Conservation (phyloP, 1,140 invertebrate species). For the Diorhabda carinulata region DNA sequence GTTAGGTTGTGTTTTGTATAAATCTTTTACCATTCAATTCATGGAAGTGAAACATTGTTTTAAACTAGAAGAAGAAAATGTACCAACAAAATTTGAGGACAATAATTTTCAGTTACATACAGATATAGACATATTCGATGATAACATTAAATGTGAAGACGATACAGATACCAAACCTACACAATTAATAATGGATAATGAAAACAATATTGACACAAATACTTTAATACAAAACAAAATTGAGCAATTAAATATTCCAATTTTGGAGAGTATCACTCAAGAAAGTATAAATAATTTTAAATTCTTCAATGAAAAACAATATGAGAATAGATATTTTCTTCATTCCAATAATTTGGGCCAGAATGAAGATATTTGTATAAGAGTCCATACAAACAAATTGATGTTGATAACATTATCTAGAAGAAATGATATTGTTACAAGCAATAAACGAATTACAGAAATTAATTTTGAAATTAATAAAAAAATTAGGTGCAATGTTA, state of each 20-base stretch:
- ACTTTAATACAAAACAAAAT: slow-evolving; percentile 26
- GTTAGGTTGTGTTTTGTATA: too few relatives aligned
- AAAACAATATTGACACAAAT: too few relatives aligned
- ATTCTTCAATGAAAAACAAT: slow-evolving; percentile 10
- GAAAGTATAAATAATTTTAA: slow-evolving; percentile 6
- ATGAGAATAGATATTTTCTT: slow-evolving; percentile 13
- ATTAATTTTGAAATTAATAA: slow-evolving; percentile 12
- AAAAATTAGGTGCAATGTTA: background rate
- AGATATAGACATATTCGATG: too few relatives aligned
- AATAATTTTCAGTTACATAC: too few relatives aligned
- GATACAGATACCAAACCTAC: too few relatives aligned
- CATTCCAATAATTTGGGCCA: slow-evolving; percentile 1
- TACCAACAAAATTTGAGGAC: too few relatives aligned
- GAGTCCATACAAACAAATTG: slow-evolving; percentile 15
- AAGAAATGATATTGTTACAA: slow-evolving; percentile 3
- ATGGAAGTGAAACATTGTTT: too few relatives aligned
- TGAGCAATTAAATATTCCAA: background rate
- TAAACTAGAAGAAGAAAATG: too few relatives aligned
- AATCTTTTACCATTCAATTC: too few relatives aligned
- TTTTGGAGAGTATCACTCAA: background rate
- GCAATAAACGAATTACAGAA: slow-evolving; percentile 5
- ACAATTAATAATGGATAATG: too few relatives aligned
- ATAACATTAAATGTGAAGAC: too few relatives aligned
- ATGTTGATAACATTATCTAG: slow-evolving; percentile 6
- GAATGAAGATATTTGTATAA: slow-evolving; percentile 6